Percentiles rank a stretch among this genome's conserved stretches.
These are phyloP conservation scores for Cavia aperea DNA, from an alignment of 2,113 vertebrate species.

Conservation along the genomic window DNA sequence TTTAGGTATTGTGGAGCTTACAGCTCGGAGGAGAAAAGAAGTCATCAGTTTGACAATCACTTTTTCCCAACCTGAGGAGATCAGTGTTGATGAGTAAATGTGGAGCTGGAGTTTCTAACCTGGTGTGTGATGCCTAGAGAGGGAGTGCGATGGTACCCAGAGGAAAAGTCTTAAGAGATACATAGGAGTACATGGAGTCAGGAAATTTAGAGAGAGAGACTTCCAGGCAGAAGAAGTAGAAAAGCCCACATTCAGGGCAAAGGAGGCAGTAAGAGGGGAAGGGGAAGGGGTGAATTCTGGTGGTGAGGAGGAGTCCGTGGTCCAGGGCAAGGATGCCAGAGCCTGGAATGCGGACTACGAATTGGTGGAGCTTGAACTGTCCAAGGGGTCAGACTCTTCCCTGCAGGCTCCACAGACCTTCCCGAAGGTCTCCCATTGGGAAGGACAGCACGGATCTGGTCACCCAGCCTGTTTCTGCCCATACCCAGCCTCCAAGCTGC, in stretches of 20 bases:
- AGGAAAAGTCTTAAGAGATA: background rate
- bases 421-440: too few species aligned
- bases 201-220: background rate
- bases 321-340: background rate
- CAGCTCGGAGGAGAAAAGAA: background rate
- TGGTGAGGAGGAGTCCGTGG: background rate
- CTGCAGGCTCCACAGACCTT: too few species aligned
- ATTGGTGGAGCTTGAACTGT: too few species aligned
- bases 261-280: background rate
- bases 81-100: background rate
- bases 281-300: background rate
- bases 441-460: too few species aligned
- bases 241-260: background rate
- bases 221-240: background rate
- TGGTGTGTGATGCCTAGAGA: too few species aligned
- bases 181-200: accelerated
- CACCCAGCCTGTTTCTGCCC: too few species aligned
- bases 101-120: background rate
- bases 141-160: background rate
- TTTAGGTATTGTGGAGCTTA: background rate
- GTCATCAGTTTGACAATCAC: background rate
- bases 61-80: too few species aligned
- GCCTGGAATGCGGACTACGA: background rate
- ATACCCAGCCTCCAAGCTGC: too few species aligned
- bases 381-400: too few species aligned